Evolutionary conservation across 1,140 invertebrate genomes (phyloP).

Genomic region (Drosophila triauraria): DNA sequence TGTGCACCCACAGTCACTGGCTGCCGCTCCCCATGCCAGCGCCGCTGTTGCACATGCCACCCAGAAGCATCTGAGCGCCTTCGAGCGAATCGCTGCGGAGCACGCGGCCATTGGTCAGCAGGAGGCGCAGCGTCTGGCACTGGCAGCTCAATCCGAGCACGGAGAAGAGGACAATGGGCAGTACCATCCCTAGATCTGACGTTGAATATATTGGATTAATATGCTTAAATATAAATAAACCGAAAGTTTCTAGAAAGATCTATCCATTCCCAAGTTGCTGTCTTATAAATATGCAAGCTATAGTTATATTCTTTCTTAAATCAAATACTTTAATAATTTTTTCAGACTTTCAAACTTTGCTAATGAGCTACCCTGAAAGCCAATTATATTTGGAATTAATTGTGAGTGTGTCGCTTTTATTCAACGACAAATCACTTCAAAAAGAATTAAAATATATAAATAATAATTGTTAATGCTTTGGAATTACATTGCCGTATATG

Average conservation of each 20-base stretch:
- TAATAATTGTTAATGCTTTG: background rate
- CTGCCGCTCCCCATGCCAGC: slow-evolving; percentile 86
- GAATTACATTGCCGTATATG: background rate
- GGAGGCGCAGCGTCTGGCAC: slow-evolving; percentile 87
- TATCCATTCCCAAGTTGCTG: background rate
- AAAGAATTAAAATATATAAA: slow-evolving; percentile 3
- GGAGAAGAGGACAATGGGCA: slow-evolving; percentile 84
- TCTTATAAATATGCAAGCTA: background rate
- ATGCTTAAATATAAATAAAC: slow-evolving; percentile 11
- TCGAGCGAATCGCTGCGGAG: slow-evolving; percentile 88
- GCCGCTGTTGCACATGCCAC: slow-evolving; percentile 87
- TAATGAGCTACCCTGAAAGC: background rate
- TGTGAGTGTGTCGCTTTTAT: background rate
- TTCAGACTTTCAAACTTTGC: background rate
- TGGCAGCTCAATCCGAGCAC: slow-evolving; percentile 85
- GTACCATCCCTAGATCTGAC: slow-evolving; percentile 61
- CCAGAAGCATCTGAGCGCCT: slow-evolving; percentile 87
- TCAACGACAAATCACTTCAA: too few relatives aligned
- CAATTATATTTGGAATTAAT: background rate
- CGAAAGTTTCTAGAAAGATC: background rate
- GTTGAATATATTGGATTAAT: too few relatives aligned
- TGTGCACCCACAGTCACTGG: slow-evolving; percentile 38
- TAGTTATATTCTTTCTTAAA: too few relatives aligned
- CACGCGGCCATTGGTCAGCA: slow-evolving; percentile 89
- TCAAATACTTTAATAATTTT: background rate